Evolutionary conservation across 2,888 invertebrate genomes (phyloP), one percentile per base, ranked within the genome.

Genomic region (Theretra japonica): DNA sequence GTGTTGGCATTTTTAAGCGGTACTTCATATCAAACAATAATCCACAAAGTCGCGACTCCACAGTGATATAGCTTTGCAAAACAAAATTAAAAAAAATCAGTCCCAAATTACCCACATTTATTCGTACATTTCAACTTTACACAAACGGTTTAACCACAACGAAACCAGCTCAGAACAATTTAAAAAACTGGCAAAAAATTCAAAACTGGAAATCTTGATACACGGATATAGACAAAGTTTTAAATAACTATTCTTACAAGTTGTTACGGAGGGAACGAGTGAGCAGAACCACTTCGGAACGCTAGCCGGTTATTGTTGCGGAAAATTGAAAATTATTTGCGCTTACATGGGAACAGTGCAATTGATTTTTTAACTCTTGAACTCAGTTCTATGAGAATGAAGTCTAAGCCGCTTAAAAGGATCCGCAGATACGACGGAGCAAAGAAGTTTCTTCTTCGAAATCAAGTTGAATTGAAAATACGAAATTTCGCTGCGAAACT

Each of bases 271-370:
- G 62, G 33, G 33, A 48, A 23, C 48, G 60, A 41, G 21, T 59
- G 58, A 60, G 30, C 70, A 60, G n/a, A 70, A 60, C 56, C 28
- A 68, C 68, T 59, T 41, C 58, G 23, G 41, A 53, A 21, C 53
- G 73, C 53, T 5, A 53, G 4, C 53, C 70, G 69, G 72, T 73
- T 74, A 74, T 70, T 74, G 73, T 71, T 72, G 74, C 60, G 72
- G 74, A 75, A 75, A 75, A 75, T 75, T 74, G 73, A 71, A 73
- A 75, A 74, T 73, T 73, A 73, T 72, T 72, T 70, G 72, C 73
- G 75, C 65, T 75, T 69, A 72, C 73, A 74, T 57, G 28, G 59
- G 21, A 69, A 33, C 15, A 21, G 68, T 68, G 60, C 56, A 56
- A n/a, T 57, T n/a, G 50, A 8, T 48, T 62, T 70, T 70, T 70